Evolutionary conservation across 1,140 invertebrate genomes (phyloP).

Genomic region (Zaprionus gabonicus): DNA sequence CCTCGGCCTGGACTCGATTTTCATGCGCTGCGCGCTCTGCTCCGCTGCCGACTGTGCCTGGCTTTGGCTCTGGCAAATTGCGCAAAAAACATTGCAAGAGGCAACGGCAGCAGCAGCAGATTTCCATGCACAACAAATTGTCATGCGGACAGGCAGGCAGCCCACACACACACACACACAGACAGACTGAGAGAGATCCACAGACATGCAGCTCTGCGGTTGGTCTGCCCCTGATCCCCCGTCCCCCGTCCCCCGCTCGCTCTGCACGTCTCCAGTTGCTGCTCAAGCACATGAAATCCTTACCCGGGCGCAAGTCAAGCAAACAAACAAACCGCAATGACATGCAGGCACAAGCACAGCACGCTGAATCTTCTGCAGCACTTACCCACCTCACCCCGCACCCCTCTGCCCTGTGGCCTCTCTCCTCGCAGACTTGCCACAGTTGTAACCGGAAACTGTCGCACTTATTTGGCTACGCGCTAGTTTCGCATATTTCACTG

Average conservation of each 20-base stretch:
- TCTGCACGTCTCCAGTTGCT: conserved; percentile 38
- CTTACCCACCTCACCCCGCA: background rate
- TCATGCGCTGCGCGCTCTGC: conserved; percentile 20
- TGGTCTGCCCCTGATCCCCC: conserved; percentile 49
- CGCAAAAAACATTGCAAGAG: conserved; percentile 76
- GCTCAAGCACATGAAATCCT: conserved; percentile 81
- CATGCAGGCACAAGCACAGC: conserved; percentile 64
- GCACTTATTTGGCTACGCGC: conserved; percentile 82
- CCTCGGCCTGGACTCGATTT: conserved; percentile 34
- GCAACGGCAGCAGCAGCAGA: conserved; percentile 55
- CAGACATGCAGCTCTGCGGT: conserved; percentile 64
- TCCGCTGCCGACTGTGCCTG: conserved; percentile 48
- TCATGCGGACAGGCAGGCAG: conserved; percentile 78
- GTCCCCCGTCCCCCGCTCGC: background rate
- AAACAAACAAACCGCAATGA: conserved; percentile 83
- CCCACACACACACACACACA: conserved; percentile 46
- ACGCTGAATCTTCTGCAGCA: conserved; percentile 64
- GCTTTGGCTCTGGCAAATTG: conserved; percentile 78
- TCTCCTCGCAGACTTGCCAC: conserved; percentile 62
- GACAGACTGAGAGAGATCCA: background rate
- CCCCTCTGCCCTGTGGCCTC: background rate
- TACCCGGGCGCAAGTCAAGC: conserved; percentile 80
- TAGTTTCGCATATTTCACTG: conserved; percentile 83
- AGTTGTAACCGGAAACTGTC: conserved; percentile 83
- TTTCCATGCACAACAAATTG: conserved; percentile 81